A percentile compares a stretch with the other conserved stretches of the same genome.
Evolutionary conservation across 2,797 vertebrate genomes (phyloP).

Genomic region (Tympanoctomys barrerae): DNA sequence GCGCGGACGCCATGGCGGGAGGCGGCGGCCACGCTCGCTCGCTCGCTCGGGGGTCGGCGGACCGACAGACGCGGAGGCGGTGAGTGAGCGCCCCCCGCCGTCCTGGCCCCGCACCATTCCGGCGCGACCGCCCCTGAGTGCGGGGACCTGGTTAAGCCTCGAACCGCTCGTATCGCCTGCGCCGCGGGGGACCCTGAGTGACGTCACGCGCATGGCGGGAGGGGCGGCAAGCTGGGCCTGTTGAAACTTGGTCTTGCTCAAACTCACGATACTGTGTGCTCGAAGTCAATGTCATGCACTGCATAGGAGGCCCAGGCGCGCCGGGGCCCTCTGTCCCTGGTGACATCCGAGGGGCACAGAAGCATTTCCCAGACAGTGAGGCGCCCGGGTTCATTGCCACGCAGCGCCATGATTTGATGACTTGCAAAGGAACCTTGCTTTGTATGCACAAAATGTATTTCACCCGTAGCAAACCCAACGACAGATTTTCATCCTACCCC

Average conservation of each 20-base stretch:
- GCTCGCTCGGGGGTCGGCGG: neutral
- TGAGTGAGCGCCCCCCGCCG: neutral
- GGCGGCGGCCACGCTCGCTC: neutral
- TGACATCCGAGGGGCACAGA: no score
- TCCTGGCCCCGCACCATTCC: neutral
- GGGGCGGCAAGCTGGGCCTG: neutral
- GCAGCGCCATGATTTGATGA: no score
- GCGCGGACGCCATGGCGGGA: conserved; percentile 11
- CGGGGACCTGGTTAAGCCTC: neutral
- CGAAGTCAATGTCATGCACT: conserved; percentile 93
- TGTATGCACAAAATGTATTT: conserved; percentile 94
- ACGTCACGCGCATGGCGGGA: neutral
- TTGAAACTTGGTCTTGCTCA: conserved; percentile 84
- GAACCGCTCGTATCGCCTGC: neutral
- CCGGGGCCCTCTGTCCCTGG: conserved; percentile 87
- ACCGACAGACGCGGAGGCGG: neutral
- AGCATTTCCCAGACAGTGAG: no score
- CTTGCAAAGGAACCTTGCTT: conserved; percentile 75
- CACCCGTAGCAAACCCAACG: conserved; percentile 94
- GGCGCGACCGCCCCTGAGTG: neutral
- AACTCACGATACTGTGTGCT: conserved; percentile 92
- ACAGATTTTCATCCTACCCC: conserved; percentile 93
- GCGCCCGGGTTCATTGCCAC: no score
- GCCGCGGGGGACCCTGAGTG: neutral
- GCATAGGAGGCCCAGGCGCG: conserved; percentile 92